Base-by-base conservation (phyloP, 2,888 invertebrate species). In the Torymus texanus region DNA sequence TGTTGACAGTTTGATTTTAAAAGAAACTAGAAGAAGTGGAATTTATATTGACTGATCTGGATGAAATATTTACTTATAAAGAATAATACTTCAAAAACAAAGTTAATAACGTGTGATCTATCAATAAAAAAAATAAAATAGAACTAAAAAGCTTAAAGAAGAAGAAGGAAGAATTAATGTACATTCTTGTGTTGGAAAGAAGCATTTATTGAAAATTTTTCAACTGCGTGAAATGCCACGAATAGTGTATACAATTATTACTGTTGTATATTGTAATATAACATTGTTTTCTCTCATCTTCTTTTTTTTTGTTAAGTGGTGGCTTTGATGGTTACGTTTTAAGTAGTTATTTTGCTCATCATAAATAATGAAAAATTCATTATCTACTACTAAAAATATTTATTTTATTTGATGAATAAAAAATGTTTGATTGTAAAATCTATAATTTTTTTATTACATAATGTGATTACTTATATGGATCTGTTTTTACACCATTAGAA, bases 131-230 rank as follows among this genome's bases (percentile, higher is more conserved):
- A 53, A 66, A 55, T 13, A 76, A 63, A 51, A 50, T 14, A 29
- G 55, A 59, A 77, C 16, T 59, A 50, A 50, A 70, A 51, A 12
- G 21, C n/a, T 63, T 2, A 61, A 71, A 21, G 18, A 66, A 61
- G n/a, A 73, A 18, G 24, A 55, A 53, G 16, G 59, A 71, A 68
- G 29, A n/a, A 75, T 72, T 59, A 18, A 75, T 80, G 70, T 74
- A 80, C 59, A 70, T 74, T 77, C 62, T 74, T 81, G 56, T 70
- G 65, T 75, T 81, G 70, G 16, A 65, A 74, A 61, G 50, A 75
- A 78, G 81, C 81, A 81, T 81, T 81, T 81, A 79, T 78, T 73
- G 65, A 72, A 79, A 61, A 73, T 73, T 81, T 78, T 79, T 73
- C 56, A 79, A 76, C 21, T 41, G 58, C 76, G 77, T 74, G 67